Base-by-base conservation (phyloP, 1,140 invertebrate genomes). In the Trichoplusia ni region DNA sequence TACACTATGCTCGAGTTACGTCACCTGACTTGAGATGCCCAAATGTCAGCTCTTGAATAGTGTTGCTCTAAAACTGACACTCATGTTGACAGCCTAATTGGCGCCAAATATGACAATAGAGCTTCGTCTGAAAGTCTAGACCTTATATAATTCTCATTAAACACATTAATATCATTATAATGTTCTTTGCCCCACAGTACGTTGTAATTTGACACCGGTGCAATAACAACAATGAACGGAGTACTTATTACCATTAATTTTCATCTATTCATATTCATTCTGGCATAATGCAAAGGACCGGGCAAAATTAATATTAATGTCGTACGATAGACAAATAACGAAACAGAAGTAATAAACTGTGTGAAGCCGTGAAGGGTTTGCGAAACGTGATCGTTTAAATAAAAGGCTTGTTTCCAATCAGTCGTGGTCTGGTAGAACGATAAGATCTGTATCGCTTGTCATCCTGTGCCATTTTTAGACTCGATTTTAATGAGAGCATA, bases 271-370 rank as follows among this genome's bases (percentile, higher is more conserved):
- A 56, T 56, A 56, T 56, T 56, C 51, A 56, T 38, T 54, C 8
- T 33, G 23, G 9, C 4, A 38, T 27, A 38, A 58, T 42, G 18
- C 33, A 18, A 40, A 29, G 37, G 33, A 19, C 53, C 21, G 25
- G 18, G 8, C 4, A 42, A 35, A 58, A 58, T 58, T 40, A 58
- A 58, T 58, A 58, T 58, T 58, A 58, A 58, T 58, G 53, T 29
- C 19, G 13, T 4, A 16, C 31, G 25, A 58, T 42, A 42, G 37
- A 42, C 53, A 58, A 58, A 58, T 58, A 58, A 58, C 37, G 31
- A 38, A 25, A 46, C 0, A 38, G n/a, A 19, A 21, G 27, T 35
- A 40, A 40, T 40, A 27, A 42, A n/a, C n/a, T n/a, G n/a, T 38
- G 29, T 58, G n/a, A 40, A 40, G 42, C n/a, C n/a, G 5, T 42